Base-by-base conservation (phyloP, 2,888 invertebrate genomes). In the Drosophila phalerata region DNA sequence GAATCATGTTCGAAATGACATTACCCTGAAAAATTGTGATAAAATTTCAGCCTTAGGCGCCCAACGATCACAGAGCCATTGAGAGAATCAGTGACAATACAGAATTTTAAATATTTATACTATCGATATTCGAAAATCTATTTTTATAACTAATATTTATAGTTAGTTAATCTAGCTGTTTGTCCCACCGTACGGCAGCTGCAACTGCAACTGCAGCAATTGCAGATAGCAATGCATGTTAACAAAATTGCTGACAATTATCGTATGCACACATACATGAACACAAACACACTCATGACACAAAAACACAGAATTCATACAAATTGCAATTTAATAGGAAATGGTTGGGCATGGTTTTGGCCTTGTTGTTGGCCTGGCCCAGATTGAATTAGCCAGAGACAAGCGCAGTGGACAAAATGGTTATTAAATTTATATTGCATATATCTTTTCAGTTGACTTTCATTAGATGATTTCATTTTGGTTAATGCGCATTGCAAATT, bases 171-270 rank as follows among this genome's bases (percentile, higher is more conserved):
- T 13, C 6, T 34, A 13, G 34, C 2, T 5, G 5, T 34, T 5
- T 2, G 1, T 13, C 0, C 34, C 34, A 34, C 34, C 13, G 34
- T 34, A 13, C 48, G 32, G 19, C 48, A 4, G 32, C 32, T 11
- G 49, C 22, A 40, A 17, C 45, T 40, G 38, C 53, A 53, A n/a
- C 49, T 42, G 45, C 55, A 17, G 53, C 37, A 64, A 65, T 60
- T 56, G 17, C 43, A 71, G 64, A 77, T 71, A 53, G 67, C 53
- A 62, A 64, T 43, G 66, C 79, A 65, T 79, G 77, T 74, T 74
- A 82, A 84, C 80, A 84, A 79, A 69, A 79, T 85, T 77, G 72
- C 77, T 67, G 85, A 82, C 88, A 88, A 84, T 84, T 84, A 87
- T 84, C 85, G 77, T 55, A 65, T 69, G 38, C 19, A 17, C n/a